These are phyloP conservation scores for Doris montereyensis DNA, from an alignment of 2,888 invertebrate species.

Conservation along the genomic window DNA sequence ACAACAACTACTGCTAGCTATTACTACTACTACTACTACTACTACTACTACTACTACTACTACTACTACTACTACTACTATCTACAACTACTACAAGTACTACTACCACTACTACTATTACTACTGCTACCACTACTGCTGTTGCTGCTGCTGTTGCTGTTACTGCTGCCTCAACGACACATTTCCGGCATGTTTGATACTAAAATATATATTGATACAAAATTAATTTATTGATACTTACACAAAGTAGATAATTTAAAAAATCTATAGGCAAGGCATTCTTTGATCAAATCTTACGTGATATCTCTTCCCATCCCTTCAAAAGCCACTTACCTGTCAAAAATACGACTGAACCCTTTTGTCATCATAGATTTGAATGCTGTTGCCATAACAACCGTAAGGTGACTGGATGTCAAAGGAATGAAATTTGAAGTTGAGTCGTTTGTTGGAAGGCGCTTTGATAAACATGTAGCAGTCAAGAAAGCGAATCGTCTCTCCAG, in stretches of 20 bases:
- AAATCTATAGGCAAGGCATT: too few relatives aligned
- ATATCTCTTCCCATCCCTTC: too few relatives aligned
- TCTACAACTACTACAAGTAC: conserved; percentile 7
- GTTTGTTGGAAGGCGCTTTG: conserved; percentile 39
- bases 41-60: neutral
- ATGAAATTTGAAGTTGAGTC: conserved; percentile 43
- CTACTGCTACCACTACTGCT: neutral
- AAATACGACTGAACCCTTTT: neutral
- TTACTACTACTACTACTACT: neutral
- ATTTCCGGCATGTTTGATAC: too few relatives aligned
- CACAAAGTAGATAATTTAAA: too few relatives aligned
- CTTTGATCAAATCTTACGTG: too few relatives aligned
- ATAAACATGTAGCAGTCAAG: conserved; percentile 42
- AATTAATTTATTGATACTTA: too few relatives aligned
- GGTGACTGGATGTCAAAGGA: conserved; percentile 44
- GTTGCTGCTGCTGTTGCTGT: neutral
- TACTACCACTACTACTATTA: conserved; percentile 22
- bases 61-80: neutral
- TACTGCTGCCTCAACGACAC: too few relatives aligned
- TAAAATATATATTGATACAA: too few relatives aligned
- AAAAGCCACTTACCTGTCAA: conserved; percentile 40
- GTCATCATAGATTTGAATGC: conserved; percentile 45
- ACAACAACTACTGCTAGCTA: neutral
- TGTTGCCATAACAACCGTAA: conserved; percentile 42
- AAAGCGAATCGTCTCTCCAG: conserved; percentile 1